Evolutionary conservation across 1,140 invertebrate genomes (phyloP), one percentile per base, ranked within the genome.

Genomic region (Myzus persicae): DNA sequence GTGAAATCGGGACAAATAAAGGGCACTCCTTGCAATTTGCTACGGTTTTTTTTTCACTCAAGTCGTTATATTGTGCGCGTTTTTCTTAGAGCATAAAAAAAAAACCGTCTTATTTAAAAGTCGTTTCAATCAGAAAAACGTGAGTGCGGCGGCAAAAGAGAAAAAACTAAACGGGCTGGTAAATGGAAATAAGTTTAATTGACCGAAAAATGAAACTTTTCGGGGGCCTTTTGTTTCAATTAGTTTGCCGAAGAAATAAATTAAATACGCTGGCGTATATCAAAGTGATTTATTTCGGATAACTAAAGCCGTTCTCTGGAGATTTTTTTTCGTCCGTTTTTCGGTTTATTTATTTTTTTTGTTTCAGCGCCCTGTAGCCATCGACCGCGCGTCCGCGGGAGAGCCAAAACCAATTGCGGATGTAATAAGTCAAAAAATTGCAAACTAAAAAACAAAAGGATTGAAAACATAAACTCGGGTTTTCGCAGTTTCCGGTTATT

Each of bases 111-210:
- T 92, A 92, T 92, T 92, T 92, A 92, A 92, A 92, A 92, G 91
- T 92, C 91, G 76, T 92, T 92, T 92, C 91, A 92, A 92, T 92
- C 91, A 92, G 81, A 84, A 92, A 92, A 92, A 92, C 91, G 91
- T 92, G 88, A 90, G 91, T 48, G 76, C 36, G 81, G 81, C 76
- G 91, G 91, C 44, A 54, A n/a, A n/a, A 84, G 81, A 38, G 76
- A 92, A 92, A 92, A 90, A 92, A 92, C 81, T 51, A 92, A 92
- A 92, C 91, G 91, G 91, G 76, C 91, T 92, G 91, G 91, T 92
- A 92, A 92, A 92, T 92, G 91, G 81, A 92, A 92, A 92, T 92
- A 92, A 92, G 91, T 92, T 92, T 92, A 92, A 92, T 92, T 92
- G 91, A 92, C 91, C 91, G 91, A 92, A 92, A 92, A 92, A 92